These are phyloP conservation scores for Heliconius charithonia DNA, from an alignment of 2,888 invertebrate species.

Conservation along the genomic window DNA sequence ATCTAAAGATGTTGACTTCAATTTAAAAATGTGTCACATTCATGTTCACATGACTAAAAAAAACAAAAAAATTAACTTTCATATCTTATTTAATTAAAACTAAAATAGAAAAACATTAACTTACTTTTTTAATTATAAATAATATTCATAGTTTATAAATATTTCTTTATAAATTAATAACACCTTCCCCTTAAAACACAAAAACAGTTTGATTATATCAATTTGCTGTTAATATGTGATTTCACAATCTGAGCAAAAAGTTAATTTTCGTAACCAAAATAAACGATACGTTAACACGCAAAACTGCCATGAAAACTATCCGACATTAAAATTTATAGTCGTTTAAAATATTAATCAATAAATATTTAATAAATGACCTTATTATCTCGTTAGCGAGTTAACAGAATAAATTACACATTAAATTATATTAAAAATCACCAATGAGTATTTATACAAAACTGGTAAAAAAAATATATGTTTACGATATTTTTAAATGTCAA, in stretches of 20 bases:
- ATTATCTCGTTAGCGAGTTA: conserved; percentile 30
- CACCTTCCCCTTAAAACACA: conserved; percentile 29
- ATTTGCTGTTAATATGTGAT: conserved; percentile 36
- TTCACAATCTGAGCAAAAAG: conserved; percentile 37
- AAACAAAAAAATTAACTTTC: too few relatives aligned
- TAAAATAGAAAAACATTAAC: too few relatives aligned
- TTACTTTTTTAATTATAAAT: too few relatives aligned
- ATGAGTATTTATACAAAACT: not conserved
- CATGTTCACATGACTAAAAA: too few relatives aligned
- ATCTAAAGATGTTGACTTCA: too few relatives aligned
- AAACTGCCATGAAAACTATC: conserved; percentile 40
- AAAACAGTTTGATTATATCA: conserved; percentile 33
- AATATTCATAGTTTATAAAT: not conserved
- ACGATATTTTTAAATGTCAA: conserved; percentile 1
- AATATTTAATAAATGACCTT: conserved; percentile 39
- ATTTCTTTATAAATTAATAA: not conserved
- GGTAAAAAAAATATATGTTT: not conserved
- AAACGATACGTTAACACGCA: conserved; percentile 40
- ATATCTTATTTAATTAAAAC: too few relatives aligned
- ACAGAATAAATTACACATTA: conserved; percentile 27
- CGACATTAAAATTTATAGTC: conserved; percentile 38
- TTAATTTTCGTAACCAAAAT: conserved; percentile 41
- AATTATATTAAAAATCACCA: conserved; percentile 15
- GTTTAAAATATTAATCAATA: conserved; percentile 43
- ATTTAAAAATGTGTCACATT: too few relatives aligned